Percentiles rank a stretch among this genome's conserved stretches.
Evolutionary conservation across 2,888 invertebrate species (phyloP).

Genomic region (Pollenia amentaria): DNA sequence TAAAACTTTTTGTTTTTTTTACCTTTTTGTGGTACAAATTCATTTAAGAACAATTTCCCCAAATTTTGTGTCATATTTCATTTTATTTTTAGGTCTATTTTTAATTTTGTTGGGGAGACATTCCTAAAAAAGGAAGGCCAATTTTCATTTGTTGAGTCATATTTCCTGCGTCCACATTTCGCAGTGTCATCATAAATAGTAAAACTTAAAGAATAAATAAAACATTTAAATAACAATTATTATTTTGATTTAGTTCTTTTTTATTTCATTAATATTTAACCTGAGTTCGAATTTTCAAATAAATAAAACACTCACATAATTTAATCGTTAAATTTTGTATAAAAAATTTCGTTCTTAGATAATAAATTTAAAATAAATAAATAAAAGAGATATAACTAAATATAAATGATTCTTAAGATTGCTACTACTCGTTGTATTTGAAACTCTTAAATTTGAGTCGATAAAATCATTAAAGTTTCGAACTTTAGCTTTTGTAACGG

Average conservation of each 20-base stretch:
- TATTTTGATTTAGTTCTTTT: neutral
- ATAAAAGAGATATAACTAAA: slow-evolving; percentile 54
- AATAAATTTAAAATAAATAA: slow-evolving; percentile 65
- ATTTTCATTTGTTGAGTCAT: too few relatives aligned
- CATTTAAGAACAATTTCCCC: too few relatives aligned
- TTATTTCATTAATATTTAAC: slow-evolving; percentile 65
- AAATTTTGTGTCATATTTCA: too few relatives aligned
- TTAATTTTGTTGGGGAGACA: too few relatives aligned
- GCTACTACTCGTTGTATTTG: slow-evolving; percentile 15
- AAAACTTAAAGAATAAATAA: too few relatives aligned
- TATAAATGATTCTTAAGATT: slow-evolving; percentile 31
- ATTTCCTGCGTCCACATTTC: too few relatives aligned
- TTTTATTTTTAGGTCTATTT: too few relatives aligned
- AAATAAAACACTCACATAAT: slow-evolving; percentile 27
- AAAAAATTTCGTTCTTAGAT: slow-evolving; percentile 29
- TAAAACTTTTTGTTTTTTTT: too few relatives aligned
- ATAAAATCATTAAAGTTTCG: slow-evolving; percentile 61
- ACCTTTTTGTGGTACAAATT: too few relatives aligned
- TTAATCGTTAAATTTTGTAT: slow-evolving; percentile 49
- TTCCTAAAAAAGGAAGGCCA: too few relatives aligned
- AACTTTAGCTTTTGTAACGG: slow-evolving; percentile 48
- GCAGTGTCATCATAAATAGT: too few relatives aligned
- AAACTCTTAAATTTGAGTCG: slow-evolving; percentile 22
- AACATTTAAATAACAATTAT: neutral
- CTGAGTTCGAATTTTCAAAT: slow-evolving; percentile 64